Conservation (phyloP, 2,797 vertebrate species). For the Rhynchotus rufescens region DNA sequence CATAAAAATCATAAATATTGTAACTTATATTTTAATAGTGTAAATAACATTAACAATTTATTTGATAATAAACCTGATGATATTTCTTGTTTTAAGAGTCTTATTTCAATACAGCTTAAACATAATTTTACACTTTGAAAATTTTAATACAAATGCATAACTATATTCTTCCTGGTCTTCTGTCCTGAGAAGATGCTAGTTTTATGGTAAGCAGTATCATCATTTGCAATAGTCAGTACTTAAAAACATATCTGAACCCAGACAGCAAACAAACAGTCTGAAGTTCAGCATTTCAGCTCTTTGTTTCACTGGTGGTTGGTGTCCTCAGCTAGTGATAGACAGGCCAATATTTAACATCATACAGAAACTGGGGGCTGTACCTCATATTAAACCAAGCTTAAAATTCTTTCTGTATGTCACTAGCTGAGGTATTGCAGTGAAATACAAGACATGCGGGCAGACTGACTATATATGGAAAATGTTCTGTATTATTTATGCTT, state of each 20-base stretch:
- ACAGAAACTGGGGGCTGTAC: background rate
- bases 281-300: background rate
- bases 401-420: background rate
- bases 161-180: background rate
- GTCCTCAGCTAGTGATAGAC: background rate
- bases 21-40: background rate
- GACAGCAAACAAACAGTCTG: background rate
- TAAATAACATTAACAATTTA: slow-evolving; percentile 13
- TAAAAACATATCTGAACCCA: background rate
- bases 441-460: background rate
- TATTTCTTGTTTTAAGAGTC: background rate
- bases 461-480: background rate
- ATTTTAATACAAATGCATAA: background rate
- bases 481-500: background rate
- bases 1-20: background rate
- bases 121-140: background rate
- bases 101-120: background rate
- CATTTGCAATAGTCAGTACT: background rate
- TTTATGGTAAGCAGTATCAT: background rate
- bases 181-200: background rate
- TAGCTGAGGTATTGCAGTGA: background rate
- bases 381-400: background rate
- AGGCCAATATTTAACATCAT: background rate
- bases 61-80: background rate
- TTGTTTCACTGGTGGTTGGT: background rate